Evolutionary conservation across 2,113 vertebrate species (phyloP).

Genomic region (Pagrus major): DNA sequence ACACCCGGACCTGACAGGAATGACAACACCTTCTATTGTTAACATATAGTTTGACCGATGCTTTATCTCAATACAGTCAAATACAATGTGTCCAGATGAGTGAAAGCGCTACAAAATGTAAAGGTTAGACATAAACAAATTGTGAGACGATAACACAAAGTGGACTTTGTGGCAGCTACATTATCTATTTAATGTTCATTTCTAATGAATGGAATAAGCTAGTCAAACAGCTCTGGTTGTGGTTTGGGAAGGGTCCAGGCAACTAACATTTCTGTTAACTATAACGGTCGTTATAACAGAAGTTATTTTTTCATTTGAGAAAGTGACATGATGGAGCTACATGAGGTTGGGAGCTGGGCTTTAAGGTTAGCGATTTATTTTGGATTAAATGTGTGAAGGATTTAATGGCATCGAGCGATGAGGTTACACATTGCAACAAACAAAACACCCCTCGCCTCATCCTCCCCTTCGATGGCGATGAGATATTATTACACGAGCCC

Average conservation of each 20-base stretch:
- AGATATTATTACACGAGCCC: too few relatives aligned
- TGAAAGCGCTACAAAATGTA: slow-evolving; percentile 6
- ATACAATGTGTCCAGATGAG: slow-evolving; percentile 20
- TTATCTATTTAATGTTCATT: slow-evolving; percentile 11
- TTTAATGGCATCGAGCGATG: too few relatives aligned
- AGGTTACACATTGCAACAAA: too few relatives aligned
- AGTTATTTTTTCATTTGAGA: neutral
- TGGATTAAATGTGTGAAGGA: neutral
- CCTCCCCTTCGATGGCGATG: too few relatives aligned
- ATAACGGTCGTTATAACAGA: neutral
- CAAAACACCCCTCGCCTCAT: too few relatives aligned
- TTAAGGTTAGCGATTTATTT: neutral
- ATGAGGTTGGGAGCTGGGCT: neutral
- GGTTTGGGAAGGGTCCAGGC: neutral
- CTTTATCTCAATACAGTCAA: slow-evolving; percentile 19
- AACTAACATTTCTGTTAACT: neutral
- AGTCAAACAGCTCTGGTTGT: neutral
- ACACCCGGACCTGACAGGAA: slow-evolving; percentile 70
- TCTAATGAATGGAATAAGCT: neutral
- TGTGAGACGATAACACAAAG: neutral
- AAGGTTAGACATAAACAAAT: neutral
- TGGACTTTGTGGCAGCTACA: neutral
- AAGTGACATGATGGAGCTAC: neutral
- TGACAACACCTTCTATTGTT: slow-evolving; percentile 74
- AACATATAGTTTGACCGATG: slow-evolving; percentile 60